phyloP scores from a whole-genome alignment of 2,113 vertebrate genomes.

The Actinemys pallida region DNA sequence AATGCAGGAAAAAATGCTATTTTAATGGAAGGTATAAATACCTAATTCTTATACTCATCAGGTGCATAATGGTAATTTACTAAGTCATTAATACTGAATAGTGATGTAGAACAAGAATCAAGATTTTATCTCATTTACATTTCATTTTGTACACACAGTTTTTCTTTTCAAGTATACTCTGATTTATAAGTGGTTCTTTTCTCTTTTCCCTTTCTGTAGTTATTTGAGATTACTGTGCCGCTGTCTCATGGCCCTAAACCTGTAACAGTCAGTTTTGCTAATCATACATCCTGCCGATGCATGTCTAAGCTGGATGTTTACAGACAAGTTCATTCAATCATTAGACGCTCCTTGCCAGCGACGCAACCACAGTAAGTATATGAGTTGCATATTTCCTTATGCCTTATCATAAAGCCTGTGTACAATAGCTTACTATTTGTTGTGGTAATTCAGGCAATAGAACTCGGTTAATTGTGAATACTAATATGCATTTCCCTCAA shows the following conservation, averaged over 20 bases:
- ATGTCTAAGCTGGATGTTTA: conserved; percentile 96
- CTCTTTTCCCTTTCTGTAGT: conserved; percentile 77
- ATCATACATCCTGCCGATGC: conserved; percentile 96
- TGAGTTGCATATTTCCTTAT: neutral
- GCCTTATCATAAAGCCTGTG: rapidly evolving
- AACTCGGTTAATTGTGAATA: neutral
- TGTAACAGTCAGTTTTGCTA: conserved; percentile 95
- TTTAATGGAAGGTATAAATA: neutral
- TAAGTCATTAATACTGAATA: neutral
- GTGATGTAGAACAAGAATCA: neutral
- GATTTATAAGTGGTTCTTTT: neutral
- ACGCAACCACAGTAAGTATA: conserved; percentile 87
- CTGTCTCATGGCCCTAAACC: conserved; percentile 92
- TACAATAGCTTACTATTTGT: neutral
- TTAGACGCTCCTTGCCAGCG: conserved; percentile 90
- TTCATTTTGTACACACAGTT: neutral
- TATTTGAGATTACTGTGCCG: conserved; percentile 97
- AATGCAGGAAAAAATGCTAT: neutral
- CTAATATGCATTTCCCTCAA: neutral
- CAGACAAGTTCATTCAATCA: conserved; percentile 97
- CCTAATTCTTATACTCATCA: neutral
- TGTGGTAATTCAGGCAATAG: neutral
- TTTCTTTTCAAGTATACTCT: neutral
- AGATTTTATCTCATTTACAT: neutral
- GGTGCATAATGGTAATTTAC: neutral